Evolutionary conservation across 2,113 vertebrate species (phyloP), one percentile per base, ranked within the genome.

Genomic region (Strigops habroptila): DNA sequence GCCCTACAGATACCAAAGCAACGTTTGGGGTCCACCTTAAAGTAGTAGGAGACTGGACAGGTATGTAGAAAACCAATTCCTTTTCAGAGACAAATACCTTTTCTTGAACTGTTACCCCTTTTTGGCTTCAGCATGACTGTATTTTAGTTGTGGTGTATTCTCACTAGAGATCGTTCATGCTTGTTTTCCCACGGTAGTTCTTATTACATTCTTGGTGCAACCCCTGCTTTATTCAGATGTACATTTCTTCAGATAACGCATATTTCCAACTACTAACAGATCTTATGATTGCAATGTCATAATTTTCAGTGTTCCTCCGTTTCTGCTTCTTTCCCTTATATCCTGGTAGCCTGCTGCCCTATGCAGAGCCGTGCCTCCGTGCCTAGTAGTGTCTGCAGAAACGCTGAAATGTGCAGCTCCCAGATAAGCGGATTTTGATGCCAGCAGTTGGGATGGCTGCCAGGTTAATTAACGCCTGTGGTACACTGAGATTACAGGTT

Each of bases 31-130:
- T 99, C 93, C 99, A 99, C 97, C 97, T 99, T 91, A 98, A 99
- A 96, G 98, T 99, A 73, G 98, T 99, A 87, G 99, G 99, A 98
- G 99, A 99, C 97, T 99, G 99, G 99, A 99, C 99, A 97, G 98
- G 99, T 99, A 98, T 96, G 98, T 98, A 89, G 94, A 95, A 80
- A 89, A 35, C 41, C 15, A 75, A 92, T 95, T 95, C 12, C 18
- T 97, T 91, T 95, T 93, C 75, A 69, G 80, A 91, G 70, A 68
- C 30, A 76, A 91, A 91, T 90, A 52, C 37, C 43, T 95, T 91
- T 78, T 48, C 65, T 77, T 68, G 18, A 86, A 73, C 44, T 78
- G 52, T 92, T 88, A 76, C 13, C 64, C 24, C 7, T 91, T 78
- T 91, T 69, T 91, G 77, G 44, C 94, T 90, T 88, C 65, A 88